Evolutionary conservation across 2,888 invertebrate species (phyloP).

Genomic region (Craniophora ligustri): DNA sequence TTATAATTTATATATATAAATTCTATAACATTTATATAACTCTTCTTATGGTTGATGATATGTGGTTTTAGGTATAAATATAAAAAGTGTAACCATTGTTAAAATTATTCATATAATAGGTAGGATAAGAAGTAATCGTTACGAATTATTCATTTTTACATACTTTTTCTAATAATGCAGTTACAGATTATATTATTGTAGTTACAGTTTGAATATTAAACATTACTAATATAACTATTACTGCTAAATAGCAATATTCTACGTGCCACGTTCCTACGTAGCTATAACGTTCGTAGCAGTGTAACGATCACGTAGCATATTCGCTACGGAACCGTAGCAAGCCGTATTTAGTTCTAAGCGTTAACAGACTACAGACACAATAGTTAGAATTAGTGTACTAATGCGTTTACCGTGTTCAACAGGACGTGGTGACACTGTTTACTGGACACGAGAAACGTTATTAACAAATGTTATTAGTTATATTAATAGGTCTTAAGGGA

Average conservation of each 20-base stretch:
- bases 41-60: too few relatives aligned
- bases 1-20: too few relatives aligned
- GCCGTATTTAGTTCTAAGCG: slow-evolving; percentile 34
- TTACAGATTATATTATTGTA: too few relatives aligned
- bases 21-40: too few relatives aligned
- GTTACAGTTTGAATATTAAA: too few relatives aligned
- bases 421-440: slow-evolving; percentile 16
- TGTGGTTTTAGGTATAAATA: too few relatives aligned
- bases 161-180: too few relatives aligned
- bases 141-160: too few relatives aligned
- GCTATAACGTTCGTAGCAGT: slow-evolving; percentile 30
- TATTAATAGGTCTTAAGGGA: neutral
- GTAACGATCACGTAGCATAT: slow-evolving; percentile 35
- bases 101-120: too few relatives aligned
- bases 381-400: slow-evolving; percentile 30
- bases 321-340: slow-evolving; percentile 34
- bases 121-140: too few relatives aligned
- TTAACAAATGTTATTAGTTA: slow-evolving; percentile 16
- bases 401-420: slow-evolving; percentile 45
- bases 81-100: too few relatives aligned
- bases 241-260: slow-evolving; percentile 16
- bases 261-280: slow-evolving; percentile 26
- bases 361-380: slow-evolving; percentile 29
- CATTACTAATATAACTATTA: neutral
- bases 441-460: slow-evolving; percentile 14